phyloP scores from a whole-genome alignment of 2,888 invertebrate species.

The Hirtodrosophila duncani region DNA sequence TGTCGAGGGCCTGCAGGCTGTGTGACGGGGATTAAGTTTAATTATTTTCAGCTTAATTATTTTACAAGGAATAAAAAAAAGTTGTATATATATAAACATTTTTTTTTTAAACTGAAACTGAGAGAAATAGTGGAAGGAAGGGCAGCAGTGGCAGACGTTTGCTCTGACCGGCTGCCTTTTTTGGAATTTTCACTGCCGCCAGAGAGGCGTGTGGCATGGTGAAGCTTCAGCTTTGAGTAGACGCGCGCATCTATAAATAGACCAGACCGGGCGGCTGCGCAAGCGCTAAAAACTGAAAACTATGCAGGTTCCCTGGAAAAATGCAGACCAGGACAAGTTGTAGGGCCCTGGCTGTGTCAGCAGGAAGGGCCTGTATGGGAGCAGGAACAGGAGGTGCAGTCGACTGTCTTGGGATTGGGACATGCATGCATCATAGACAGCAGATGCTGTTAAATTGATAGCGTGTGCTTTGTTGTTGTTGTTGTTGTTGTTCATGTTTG shows the following conservation, averaged over 20 bases:
- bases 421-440: conserved; percentile 68
- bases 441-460: conserved; percentile 77
- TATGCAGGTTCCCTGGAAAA: conserved; percentile 69
- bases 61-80: conserved; percentile 43
- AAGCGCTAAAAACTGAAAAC: conserved; percentile 28
- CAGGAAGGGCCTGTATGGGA: conserved; percentile 5
- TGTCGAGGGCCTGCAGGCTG: conserved; percentile 3
- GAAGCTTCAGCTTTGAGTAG: not conserved
- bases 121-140: not conserved
- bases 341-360: conserved; percentile 13
- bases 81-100: conserved; percentile 23
- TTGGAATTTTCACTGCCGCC: conserved; percentile 57
- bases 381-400: conserved; percentile 10
- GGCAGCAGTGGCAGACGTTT: not conserved
- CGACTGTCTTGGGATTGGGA: conserved; percentile 11
- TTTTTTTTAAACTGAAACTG: conserved; percentile 1
- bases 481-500: conserved; percentile 36
- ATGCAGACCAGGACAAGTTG: conserved; percentile 49
- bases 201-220: conserved; percentile 40
- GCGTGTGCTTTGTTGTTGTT: conserved; percentile 44
- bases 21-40: conserved; percentile 52
- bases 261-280: conserved; percentile 17
- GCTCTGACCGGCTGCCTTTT: no score
- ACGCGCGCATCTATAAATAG: conserved; percentile 27
- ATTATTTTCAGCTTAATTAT: conserved; percentile 67